phyloP scores from a whole-genome alignment of 2,113 vertebrate genomes.

The Orycteropus afer region DNA sequence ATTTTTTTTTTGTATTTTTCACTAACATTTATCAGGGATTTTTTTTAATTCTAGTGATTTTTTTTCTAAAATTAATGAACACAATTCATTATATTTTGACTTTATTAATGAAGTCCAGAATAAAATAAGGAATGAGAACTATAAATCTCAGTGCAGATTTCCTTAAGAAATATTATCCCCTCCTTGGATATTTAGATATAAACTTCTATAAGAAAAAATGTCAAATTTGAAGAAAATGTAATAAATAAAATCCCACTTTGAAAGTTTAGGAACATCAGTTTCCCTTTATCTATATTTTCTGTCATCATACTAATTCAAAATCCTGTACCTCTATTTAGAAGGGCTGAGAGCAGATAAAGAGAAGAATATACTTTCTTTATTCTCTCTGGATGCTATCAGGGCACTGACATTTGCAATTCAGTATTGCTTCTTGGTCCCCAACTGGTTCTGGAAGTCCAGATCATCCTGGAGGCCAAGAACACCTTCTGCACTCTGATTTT shows the following conservation, averaged over 20 bases:
- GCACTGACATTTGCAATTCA: conserved; percentile 48
- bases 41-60: background rate
- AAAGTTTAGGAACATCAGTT: accelerated
- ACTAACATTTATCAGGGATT: background rate
- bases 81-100: background rate
- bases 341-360: background rate
- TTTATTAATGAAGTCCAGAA: background rate
- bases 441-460: conserved; percentile 54
- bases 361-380: background rate
- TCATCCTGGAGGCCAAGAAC: conserved; percentile 70
- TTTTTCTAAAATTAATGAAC: background rate
- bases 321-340: background rate
- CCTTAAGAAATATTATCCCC: background rate
- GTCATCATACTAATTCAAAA: accelerated
- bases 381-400: background rate
- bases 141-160: background rate
- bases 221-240: background rate
- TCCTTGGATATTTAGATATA: background rate
- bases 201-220: background rate
- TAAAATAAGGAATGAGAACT: background rate
- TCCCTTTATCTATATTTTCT: background rate
- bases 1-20: background rate
- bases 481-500: conserved; percentile 74
- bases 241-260: accelerated
- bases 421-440: conserved; percentile 51